Evolutionary conservation across 2,113 vertebrate genomes (phyloP).

Genomic region (Haemorhous mexicanus): DNA sequence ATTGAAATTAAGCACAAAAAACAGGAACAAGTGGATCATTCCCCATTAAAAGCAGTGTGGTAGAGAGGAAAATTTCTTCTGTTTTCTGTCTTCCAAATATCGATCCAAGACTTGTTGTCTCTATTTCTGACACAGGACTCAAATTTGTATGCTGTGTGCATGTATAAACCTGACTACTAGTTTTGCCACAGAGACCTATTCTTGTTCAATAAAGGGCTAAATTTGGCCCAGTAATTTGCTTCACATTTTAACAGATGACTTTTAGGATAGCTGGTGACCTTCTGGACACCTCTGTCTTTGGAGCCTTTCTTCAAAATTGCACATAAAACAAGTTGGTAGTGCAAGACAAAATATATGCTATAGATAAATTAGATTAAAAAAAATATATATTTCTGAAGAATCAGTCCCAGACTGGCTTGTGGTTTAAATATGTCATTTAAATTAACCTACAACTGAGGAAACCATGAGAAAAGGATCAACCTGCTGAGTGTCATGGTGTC

Average conservation of each 20-base stretch:
- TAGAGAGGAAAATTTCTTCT: not conserved
- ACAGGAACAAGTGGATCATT: not conserved
- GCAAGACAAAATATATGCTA: not conserved
- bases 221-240: not conserved
- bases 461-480: not conserved
- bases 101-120: not conserved
- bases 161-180: not conserved
- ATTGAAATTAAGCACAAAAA: not conserved
- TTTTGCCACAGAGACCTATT: not conserved
- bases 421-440: not conserved
- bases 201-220: not conserved
- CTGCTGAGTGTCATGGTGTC: not conserved
- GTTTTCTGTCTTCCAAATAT: not conserved
- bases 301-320: not conserved
- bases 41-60: not conserved
- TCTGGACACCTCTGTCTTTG: not conserved
- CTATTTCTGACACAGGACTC: not conserved
- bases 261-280: not conserved
- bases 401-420: not conserved
- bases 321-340: not conserved
- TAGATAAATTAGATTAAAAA: not conserved
- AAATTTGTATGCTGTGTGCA: not conserved
- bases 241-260: not conserved
- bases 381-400: not conserved
- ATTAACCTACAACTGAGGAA: not conserved